Evolutionary conservation across 2,888 invertebrate genomes (phyloP).

Genomic region (Amblyjoppa fuscipennis): DNA sequence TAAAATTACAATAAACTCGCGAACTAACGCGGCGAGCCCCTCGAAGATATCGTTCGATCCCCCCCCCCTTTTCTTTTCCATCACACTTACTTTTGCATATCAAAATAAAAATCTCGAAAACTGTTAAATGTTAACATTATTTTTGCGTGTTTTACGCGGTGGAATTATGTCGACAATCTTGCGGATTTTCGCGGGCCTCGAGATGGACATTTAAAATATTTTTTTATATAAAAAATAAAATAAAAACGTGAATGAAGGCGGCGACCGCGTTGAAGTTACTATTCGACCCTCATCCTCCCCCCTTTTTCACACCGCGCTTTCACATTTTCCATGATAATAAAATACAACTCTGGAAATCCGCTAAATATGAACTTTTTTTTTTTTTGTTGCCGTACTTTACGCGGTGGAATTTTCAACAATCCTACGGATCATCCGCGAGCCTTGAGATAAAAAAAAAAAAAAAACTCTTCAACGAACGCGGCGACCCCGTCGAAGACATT

Average conservation of each 20-base stretch:
- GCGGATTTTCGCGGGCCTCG: conserved; percentile 57
- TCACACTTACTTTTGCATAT: background rate
- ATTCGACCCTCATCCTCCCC: background rate
- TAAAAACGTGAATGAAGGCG: background rate
- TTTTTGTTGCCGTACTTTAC: background rate
- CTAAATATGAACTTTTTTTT: background rate
- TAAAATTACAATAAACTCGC: background rate
- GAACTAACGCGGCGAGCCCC: background rate
- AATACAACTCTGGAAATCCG: background rate
- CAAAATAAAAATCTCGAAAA: background rate
- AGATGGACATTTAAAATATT: background rate
- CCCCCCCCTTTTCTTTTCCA: background rate
- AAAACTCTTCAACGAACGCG: background rate
- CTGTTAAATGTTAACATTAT: background rate
- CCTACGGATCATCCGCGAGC: conserved; percentile 57
- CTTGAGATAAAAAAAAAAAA: conserved; percentile 32
- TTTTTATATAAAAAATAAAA: no score
- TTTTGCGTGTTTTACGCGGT: background rate
- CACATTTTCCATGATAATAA: background rate
- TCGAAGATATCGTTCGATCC: background rate
- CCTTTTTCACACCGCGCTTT: background rate
- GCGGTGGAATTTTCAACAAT: background rate
- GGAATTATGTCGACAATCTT: background rate
- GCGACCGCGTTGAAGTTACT: background rate
- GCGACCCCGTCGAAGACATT: background rate